Percentiles rank a stretch among this genome's conserved stretches.
Evolutionary conservation across 2,113 vertebrate species (phyloP).

Genomic region (Bubalus kerabau): DNA sequence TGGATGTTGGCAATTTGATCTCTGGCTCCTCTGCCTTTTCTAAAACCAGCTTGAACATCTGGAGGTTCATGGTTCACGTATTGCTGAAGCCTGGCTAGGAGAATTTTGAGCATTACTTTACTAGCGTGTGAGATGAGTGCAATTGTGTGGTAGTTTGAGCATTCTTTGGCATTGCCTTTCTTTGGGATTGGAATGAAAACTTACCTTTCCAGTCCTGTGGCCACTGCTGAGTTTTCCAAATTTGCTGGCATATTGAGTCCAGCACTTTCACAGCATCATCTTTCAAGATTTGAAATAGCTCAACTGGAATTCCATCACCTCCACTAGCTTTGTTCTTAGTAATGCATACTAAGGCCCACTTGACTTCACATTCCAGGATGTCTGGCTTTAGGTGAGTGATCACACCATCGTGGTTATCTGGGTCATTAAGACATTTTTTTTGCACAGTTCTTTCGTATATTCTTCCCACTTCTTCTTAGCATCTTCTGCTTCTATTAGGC

Average conservation of each 20-base stretch:
- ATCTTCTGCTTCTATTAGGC: background rate
- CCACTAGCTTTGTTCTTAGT: background rate
- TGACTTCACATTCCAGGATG: background rate
- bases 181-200: background rate
- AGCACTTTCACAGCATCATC: background rate
- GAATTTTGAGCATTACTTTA: background rate
- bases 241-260: background rate
- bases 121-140: background rate
- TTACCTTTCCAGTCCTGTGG: background rate
- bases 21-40: background rate
- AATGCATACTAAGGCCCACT: background rate
- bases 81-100: background rate
- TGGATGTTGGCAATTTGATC: background rate
- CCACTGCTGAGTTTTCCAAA: background rate
- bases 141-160: background rate
- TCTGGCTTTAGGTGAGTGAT: background rate
- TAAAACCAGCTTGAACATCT: background rate
- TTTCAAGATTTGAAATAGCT: background rate
- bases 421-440: background rate
- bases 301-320: background rate
- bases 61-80: background rate
- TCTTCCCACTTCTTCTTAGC: background rate
- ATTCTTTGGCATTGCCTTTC: background rate
- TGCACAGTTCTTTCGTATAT: background rate
- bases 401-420: background rate